Base-by-base conservation (phyloP, 2,113 vertebrate species). In the Maccullochella peelii region DNA sequence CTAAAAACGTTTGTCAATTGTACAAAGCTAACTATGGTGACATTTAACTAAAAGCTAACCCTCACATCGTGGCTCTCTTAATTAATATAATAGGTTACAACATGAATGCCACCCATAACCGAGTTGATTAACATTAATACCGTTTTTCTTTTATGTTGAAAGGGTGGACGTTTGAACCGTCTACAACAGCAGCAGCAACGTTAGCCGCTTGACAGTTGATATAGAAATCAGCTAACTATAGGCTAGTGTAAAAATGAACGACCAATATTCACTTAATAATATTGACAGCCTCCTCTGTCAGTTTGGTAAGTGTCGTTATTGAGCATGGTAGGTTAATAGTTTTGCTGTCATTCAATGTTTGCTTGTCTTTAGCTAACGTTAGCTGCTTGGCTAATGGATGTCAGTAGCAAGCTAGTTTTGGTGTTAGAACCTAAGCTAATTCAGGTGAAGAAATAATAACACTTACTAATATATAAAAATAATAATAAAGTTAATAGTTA, bases 231-330 rank as follows among this genome's bases (percentile, higher is more conserved):
- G 40, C 20, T 40, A 52, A 77, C 0, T 1, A 52, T 18, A 73
- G 21, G 1, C 4, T 78, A 50, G 2, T 42, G 66, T 33, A 40
- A 86, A 87, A 59, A 96, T 96, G 95, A 74, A 84, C 11, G 58
- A 90, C 5, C 73, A 86, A 2, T 10, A 11, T 25, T 68, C 69
- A 20, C 21, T 93, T 20, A 30, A 44, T 30, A 73, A 84, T 14
- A 42, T 95, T 20, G 89, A 94, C 77, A 82, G 47, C 1, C 86
- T 95, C 0, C 66, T 96, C 7, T 81, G 94, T 63, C 90, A 93
- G n/a, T 80, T 88, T 15, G 94, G 95, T 95, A 20, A 89, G 90
- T 77, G 75, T 9, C 16, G 0, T 70, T 40, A 14, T 23, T 58
- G 0, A 2, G 2, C 20, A 25, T 69, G 57, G 8, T 30, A 15